Percentiles rank a stretch among this genome's conserved stretches.
Conservation (phyloP, 2,113 vertebrate species). For the Bungarus multicinctus region DNA sequence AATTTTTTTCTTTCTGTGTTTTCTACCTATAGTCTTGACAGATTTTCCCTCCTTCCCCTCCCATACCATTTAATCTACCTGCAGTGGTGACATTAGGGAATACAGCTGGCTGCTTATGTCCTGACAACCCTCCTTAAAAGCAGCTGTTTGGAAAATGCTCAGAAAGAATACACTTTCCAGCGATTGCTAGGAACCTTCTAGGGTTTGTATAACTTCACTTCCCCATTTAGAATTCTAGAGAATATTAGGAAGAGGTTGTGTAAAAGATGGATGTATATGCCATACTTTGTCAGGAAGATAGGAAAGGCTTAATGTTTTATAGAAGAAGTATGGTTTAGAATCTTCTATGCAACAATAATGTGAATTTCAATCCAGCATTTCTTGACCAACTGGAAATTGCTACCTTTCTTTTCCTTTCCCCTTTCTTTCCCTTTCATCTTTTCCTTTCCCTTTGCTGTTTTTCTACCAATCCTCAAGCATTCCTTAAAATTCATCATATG, state of each 20-base stretch:
- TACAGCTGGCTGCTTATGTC: slow-evolving; percentile 71
- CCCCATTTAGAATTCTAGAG: background rate
- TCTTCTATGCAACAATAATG: background rate
- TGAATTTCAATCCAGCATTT: background rate
- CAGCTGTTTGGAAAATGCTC: slow-evolving; percentile 64
- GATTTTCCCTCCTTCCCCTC: background rate
- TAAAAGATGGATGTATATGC: background rate
- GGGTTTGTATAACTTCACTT: background rate
- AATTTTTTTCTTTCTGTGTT: slow-evolving; percentile 6
- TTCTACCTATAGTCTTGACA: slow-evolving; percentile 40
- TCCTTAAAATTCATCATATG: background rate
- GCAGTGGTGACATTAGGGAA: slow-evolving; percentile 45
- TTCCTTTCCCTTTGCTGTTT: background rate
- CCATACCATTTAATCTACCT: slow-evolving; percentile 40
- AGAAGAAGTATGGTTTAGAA: background rate
- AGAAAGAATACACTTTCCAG: slow-evolving; percentile 74
- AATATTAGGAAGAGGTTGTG: background rate
- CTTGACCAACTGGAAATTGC: background rate
- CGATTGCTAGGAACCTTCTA: background rate
- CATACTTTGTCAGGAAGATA: background rate
- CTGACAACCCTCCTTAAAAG: slow-evolving; percentile 51
- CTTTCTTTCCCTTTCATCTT: background rate
- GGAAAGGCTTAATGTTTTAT: background rate
- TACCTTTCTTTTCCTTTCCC: background rate
- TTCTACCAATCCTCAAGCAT: background rate